Evolutionary conservation across 1,140 invertebrate species (phyloP), one percentile per base, ranked within the genome.

Genomic region (Condylostylus longicornis): DNA sequence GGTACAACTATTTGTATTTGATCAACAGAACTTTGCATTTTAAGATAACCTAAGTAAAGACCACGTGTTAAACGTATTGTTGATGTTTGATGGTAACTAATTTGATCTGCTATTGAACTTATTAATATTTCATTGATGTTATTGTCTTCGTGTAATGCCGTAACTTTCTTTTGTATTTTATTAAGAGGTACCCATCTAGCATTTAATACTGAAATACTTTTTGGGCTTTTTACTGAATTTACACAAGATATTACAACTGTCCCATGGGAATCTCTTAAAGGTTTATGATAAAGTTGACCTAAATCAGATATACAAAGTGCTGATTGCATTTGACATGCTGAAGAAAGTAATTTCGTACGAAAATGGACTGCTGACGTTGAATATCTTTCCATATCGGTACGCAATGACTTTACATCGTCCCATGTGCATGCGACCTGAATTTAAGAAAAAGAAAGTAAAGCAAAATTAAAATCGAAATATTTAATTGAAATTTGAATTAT

Each of bases 11-110:
- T 78, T 50, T 89, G 77, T 22, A 97, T 84, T 4, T 86, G 72
- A 60, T 97, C 91, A 33, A 96, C 83, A 5, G 88, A 91, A 48
- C 84, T 93, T 50, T 90, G 85, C 68, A 96, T 77, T 58, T 97
- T 95, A 29, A 97, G 65, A 62, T 95, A 98, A 14, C 89, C 87
- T 39, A 97, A 64, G 61, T 98, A 97, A 5, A 98, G 66, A 1
- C 94, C 93, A 33, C 77, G 76, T 0, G 73, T 69, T 14, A 97
- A 57, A 42, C 79, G 78, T 28, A 83, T 75, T 39, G 76, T 71
- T 38, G 84, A 89, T 10, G 65, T 58, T 58, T 93, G 85, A 53
- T 93, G 81, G 59, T 93, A 96, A 19, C 79, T 73, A 38, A 96
- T 83, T 68, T 94, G 88, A 36, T 94, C 87, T 45, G 82, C 77